Conservation (phyloP, 2,888 invertebrate genomes). For the Chloroclysta siterata region DNA sequence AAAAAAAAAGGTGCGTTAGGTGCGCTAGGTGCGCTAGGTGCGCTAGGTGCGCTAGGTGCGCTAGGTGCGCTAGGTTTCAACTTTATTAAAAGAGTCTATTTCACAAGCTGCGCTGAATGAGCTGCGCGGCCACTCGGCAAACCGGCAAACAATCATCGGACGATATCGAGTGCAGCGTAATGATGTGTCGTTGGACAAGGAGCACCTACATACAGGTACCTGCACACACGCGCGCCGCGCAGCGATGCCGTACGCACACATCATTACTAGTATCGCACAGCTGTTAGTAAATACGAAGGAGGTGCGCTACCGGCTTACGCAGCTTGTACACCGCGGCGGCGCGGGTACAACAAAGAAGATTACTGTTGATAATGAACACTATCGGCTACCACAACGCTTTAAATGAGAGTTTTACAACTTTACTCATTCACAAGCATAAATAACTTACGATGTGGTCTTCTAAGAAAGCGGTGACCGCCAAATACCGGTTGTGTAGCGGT, state of each 20-base stretch:
- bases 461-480: not conserved
- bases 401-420: not conserved
- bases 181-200: slow-evolving; percentile 9
- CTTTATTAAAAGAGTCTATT: no score
- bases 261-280: not conserved
- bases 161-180: slow-evolving; percentile 18
- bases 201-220: no score
- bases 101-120: slow-evolving; percentile 1
- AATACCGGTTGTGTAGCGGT: not conserved
- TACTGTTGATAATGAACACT: not conserved
- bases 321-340: not conserved
- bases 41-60: no score
- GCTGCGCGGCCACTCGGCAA: slow-evolving; percentile 14
- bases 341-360: not conserved
- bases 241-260: not conserved
- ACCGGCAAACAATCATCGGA: slow-evolving; percentile 20
- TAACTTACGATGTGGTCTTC: not conserved
- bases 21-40: no score
- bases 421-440: not conserved
- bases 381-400: no score
- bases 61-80: no score
- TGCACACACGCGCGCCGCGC: not conserved
- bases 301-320: slow-evolving; percentile 1
- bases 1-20: no score
- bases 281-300: not conserved